Conservation (phyloP, 2,797 vertebrate genomes). For the Adelosebastes latens region DNA sequence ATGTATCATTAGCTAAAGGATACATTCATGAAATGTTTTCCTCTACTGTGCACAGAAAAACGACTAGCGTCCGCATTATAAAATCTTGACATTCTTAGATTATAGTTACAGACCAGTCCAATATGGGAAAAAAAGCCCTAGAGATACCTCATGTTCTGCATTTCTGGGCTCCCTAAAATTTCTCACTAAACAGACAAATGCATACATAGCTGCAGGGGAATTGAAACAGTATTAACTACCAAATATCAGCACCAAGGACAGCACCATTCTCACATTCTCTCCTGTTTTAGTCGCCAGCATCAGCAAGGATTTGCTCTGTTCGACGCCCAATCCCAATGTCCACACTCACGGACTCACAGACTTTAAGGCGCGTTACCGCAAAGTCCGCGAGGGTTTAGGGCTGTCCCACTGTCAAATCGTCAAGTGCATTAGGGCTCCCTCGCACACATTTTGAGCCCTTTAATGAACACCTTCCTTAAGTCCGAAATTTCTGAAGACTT, state of each 20-base stretch:
- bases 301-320: not conserved
- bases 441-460: too few species aligned
- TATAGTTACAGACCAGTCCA: not conserved
- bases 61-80: not conserved
- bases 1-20: not conserved
- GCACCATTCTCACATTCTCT: not conserved
- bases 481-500: fast-evolving
- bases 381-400: too few species aligned
- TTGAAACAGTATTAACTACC: not conserved
- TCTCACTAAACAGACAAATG: not conserved
- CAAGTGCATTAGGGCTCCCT: too few species aligned
- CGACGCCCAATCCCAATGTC: too few species aligned
- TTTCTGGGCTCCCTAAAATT: not conserved
- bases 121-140: too few species aligned
- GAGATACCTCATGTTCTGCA: too few species aligned
- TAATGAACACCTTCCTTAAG: too few species aligned
- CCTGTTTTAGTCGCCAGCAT: not conserved
- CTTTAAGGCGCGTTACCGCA: too few species aligned
- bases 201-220: not conserved
- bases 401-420: too few species aligned
- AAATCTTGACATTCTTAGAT: not conserved
- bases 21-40: not conserved
- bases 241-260: constrained; percentile 25
- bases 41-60: not conserved
- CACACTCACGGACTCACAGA: too few species aligned